Percentiles rank a stretch among this genome's conserved stretches.
Evolutionary conservation across 2,797 vertebrate genomes (phyloP).

Genomic region (Xenentodon cancila): DNA sequence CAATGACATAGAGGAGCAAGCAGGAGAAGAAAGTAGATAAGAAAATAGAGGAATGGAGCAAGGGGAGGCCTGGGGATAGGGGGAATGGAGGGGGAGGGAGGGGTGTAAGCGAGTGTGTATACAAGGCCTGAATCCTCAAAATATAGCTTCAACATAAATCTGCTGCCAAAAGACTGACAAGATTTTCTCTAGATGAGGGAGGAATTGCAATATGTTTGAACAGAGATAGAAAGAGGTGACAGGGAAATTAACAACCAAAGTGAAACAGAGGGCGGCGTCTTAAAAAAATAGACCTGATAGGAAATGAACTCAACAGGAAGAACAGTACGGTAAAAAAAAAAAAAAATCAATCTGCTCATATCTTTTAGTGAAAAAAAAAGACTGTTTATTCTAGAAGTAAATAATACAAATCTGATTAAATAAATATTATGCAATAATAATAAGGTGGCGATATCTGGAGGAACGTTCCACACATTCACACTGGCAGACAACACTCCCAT

Average conservation of each 20-base stretch:
- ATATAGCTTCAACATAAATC: slow-evolving; percentile 68
- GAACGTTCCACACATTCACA: slow-evolving; percentile 58
- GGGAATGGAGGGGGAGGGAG: slow-evolving; percentile 31
- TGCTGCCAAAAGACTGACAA: slow-evolving; percentile 68
- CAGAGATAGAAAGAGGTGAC: slow-evolving; percentile 71
- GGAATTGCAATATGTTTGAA: slow-evolving; percentile 70
- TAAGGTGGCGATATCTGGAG: slow-evolving; percentile 50
- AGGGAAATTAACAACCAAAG: slow-evolving; percentile 71
- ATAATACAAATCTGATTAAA: slow-evolving; percentile 61
- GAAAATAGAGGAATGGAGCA: slow-evolving; percentile 79
- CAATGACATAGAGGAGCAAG: slow-evolving; percentile 78
- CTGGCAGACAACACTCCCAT: slow-evolving; percentile 74
- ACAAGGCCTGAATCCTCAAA: slow-evolving; percentile 76
- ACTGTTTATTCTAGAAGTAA: slow-evolving; percentile 49
- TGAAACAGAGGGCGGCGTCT: slow-evolving; percentile 40
- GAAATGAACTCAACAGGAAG: slow-evolving; percentile 24
- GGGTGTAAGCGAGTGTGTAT: slow-evolving; percentile 55
- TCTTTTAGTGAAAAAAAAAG: slow-evolving; percentile 28
- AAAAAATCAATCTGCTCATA: slow-evolving; percentile 11
- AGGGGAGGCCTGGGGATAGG: slow-evolving; percentile 72
- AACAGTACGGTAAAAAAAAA: neutral
- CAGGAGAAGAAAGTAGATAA: slow-evolving; percentile 81
- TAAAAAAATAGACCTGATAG: slow-evolving; percentile 11
- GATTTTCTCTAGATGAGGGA: slow-evolving; percentile 69
- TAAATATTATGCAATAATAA: slow-evolving; percentile 62